Conservation (phyloP, 2,113 vertebrate species). For the Pangasianodon hypophthalmus region DNA sequence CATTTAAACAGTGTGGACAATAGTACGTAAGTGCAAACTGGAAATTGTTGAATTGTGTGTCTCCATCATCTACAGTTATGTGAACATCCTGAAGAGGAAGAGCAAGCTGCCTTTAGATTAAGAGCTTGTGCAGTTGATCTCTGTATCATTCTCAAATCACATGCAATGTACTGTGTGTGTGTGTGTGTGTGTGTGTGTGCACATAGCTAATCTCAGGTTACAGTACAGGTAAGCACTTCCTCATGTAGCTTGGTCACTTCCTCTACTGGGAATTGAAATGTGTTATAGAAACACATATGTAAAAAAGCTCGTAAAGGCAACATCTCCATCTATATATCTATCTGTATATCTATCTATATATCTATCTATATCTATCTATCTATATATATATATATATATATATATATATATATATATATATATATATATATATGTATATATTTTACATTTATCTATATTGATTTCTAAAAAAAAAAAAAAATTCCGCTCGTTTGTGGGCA, state of each 20-base stretch:
- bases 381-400: background rate
- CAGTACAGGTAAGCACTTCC: constrained; percentile 37
- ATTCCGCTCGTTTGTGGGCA: background rate
- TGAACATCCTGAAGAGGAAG: background rate
- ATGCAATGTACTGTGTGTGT: background rate
- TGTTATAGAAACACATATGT: background rate
- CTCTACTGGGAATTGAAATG: background rate
- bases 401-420: background rate
- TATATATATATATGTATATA: background rate
- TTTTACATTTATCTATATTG: background rate
- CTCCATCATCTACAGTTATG: background rate
- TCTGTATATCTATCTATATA: background rate
- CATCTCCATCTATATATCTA: background rate
- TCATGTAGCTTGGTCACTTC: background rate
- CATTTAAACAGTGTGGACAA: background rate
- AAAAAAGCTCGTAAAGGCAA: background rate
- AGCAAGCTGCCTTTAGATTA: background rate
- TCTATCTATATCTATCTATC: background rate
- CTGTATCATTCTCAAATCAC: background rate
- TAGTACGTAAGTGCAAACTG: background rate
- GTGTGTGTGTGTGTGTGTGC: background rate
- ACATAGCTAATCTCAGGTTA: constrained; percentile 4
- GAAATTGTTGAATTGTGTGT: background rate
- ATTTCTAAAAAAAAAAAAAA: background rate
- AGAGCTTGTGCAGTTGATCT: background rate